Base-by-base conservation (phyloP, 2,888 invertebrate genomes). In the Terebella lapidaria region DNA sequence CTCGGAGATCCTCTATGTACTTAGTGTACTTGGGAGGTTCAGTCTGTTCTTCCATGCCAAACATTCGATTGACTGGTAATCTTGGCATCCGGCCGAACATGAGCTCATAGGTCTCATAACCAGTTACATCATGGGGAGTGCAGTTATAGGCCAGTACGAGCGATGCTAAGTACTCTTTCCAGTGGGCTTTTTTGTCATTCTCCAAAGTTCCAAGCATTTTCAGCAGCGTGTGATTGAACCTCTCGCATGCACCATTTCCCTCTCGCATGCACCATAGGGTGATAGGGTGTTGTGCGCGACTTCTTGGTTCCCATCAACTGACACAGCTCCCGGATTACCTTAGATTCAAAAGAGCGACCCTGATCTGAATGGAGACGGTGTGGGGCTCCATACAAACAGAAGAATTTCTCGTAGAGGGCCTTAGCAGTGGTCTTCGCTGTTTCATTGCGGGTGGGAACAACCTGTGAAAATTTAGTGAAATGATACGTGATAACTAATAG, bases 251-350 rank as follows among this genome's bases (percentile, higher is more conserved):
- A 15, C 35, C 55, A 35, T 55, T 55, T 4, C 42, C 30, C 5
- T n/a, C n/a, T n/a, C n/a, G n/a, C n/a, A n/a, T n/a, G n/a, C n/a
- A n/a, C n/a, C n/a, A 27, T n/a, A 24, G 55, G 55, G 2, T 55
- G 55, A 42, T 42, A 55, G 1, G 55, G 55, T n/a, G 42, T 55
- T 15, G 55, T 54, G 10, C 35, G 10, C 10, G n/a, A n/a, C n/a
- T n/a, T n/a, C n/a, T n/a, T n/a, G n/a, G n/a, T n/a, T n/a, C n/a
- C n/a, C n/a, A n/a, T 15, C 18, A 35, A 35, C 35, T 35, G 10
- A 18, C 35, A 35, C 35, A 35, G 35, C 18, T 35, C 35, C 35
- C 10, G 10, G 35, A 35, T 35, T 10, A 35, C 35, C 10, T 18
- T 10, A 18, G 35, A 35, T 18, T 35, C 35, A 18, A 35, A 35